These are phyloP conservation scores for Bombus superbus DNA, from an alignment of 1,140 invertebrate species.

Conservation along the genomic window DNA sequence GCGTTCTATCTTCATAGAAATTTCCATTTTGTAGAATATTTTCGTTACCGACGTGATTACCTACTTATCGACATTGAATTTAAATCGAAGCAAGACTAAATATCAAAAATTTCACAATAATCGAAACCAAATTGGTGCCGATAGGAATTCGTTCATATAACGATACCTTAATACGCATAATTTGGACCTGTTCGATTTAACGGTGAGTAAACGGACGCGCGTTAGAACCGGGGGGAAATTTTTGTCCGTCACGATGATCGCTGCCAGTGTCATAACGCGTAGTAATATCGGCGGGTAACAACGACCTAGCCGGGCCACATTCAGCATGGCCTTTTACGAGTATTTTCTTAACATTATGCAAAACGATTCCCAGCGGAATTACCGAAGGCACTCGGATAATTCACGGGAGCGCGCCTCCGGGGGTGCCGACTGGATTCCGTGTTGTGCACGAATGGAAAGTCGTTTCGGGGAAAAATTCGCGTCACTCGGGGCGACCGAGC, in stretches of 20 bases:
- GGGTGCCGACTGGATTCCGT: slow-evolving; percentile 53
- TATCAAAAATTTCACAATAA: background rate
- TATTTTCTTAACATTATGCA: slow-evolving; percentile 71
- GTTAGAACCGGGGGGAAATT: background rate
- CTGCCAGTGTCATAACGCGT: slow-evolving; percentile 40
- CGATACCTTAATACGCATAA: background rate
- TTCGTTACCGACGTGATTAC: too few species aligned
- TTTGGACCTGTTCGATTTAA: background rate
- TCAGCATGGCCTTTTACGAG: slow-evolving; percentile 46
- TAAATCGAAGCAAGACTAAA: too few species aligned
- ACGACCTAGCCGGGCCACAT: background rate
- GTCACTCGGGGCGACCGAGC: slow-evolving; percentile 55
- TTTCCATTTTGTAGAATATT: too few species aligned
- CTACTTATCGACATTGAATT: too few species aligned
- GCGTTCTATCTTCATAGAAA: too few species aligned
- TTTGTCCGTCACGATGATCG: background rate
- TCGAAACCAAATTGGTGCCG: background rate
- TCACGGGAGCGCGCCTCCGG: slow-evolving; percentile 58
- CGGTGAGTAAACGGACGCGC: background rate
- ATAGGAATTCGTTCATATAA: background rate
- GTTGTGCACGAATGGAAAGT: slow-evolving; percentile 60
- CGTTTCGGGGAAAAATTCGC: slow-evolving; percentile 68
- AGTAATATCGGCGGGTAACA: slow-evolving; percentile 31
- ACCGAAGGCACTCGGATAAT: slow-evolving; percentile 64
- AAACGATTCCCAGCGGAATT: slow-evolving; percentile 68